These are phyloP conservation scores for Scaptomyza pallida DNA, from an alignment of 1,140 invertebrate species.

Conservation along the genomic window DNA sequence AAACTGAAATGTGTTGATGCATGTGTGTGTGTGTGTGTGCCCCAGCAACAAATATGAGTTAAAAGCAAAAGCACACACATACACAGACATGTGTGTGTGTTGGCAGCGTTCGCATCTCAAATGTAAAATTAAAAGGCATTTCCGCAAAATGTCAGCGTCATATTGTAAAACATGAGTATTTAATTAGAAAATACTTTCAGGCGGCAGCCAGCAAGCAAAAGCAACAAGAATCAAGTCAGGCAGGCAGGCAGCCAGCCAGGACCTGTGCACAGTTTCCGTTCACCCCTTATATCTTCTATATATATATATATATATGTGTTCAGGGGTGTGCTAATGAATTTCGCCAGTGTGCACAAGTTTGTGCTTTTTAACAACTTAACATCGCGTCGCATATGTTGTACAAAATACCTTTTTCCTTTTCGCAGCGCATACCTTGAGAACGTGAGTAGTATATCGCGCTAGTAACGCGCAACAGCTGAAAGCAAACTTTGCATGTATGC, in stretches of 20 bases:
- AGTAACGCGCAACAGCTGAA: slow-evolving; percentile 44
- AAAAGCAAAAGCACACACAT: slow-evolving; percentile 34
- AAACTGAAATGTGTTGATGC: slow-evolving; percentile 63
- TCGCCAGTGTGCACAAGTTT: slow-evolving; percentile 52
- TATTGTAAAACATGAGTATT: slow-evolving; percentile 83
- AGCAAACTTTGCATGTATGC: slow-evolving; percentile 73
- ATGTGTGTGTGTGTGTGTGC: slow-evolving; percentile 23
- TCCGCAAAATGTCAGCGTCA: slow-evolving; percentile 83
- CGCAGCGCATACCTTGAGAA: background rate
- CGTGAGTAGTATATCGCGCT: background rate
- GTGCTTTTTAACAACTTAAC: slow-evolving; percentile 77
- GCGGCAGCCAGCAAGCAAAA: slow-evolving; percentile 13
- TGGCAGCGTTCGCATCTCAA: slow-evolving; percentile 58
- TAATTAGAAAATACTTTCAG: slow-evolving; percentile 83
- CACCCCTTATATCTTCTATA: background rate
- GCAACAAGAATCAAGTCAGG: background rate
- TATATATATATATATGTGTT: slow-evolving; percentile 11
- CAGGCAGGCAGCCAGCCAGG: background rate
- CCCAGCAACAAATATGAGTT: slow-evolving; percentile 69
- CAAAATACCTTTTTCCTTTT: slow-evolving; percentile 77
- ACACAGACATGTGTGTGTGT: slow-evolving; percentile 15
- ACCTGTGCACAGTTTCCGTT: slow-evolving; percentile 25
- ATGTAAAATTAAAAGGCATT: slow-evolving; percentile 83
- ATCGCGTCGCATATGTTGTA: slow-evolving; percentile 69
- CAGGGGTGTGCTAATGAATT: slow-evolving; percentile 67